These are phyloP conservation scores for Meliscaeva auricollis DNA, from an alignment of 2,888 invertebrate genomes.

Conservation along the genomic window DNA sequence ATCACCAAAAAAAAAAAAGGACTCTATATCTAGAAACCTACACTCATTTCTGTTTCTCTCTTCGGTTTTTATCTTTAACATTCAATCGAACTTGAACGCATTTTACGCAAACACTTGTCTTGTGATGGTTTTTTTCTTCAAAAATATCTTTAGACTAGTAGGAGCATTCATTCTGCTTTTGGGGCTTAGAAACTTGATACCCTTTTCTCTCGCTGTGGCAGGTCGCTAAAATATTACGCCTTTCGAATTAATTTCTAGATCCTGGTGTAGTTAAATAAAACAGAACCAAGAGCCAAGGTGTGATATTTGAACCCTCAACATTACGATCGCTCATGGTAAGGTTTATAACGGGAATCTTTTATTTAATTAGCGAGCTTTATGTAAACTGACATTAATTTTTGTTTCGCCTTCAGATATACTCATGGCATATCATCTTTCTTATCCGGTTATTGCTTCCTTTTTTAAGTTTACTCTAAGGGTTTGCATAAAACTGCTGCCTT, in stretches of 20 bases:
- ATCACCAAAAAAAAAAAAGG: slow-evolving; percentile 45
- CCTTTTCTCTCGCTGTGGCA: background rate
- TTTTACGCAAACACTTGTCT: slow-evolving; percentile 60
- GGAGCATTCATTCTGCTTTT: slow-evolving; percentile 48
- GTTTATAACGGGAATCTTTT: slow-evolving; percentile 68
- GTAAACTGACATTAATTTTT: slow-evolving; percentile 41
- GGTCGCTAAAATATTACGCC: slow-evolving; percentile 67
- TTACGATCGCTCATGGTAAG: slow-evolving; percentile 5
- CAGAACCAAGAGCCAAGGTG: slow-evolving; percentile 57
- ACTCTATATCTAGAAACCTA: slow-evolving; percentile 55
- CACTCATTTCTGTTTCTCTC: background rate
- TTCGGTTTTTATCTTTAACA: background rate
- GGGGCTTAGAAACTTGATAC: slow-evolving; percentile 67
- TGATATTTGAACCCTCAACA: slow-evolving; percentile 55
- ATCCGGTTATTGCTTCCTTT: slow-evolving; percentile 41
- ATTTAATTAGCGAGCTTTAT: slow-evolving; percentile 65
- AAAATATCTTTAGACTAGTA: slow-evolving; percentile 35
- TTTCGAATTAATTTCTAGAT: slow-evolving; percentile 62
- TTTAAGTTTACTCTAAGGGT: background rate
- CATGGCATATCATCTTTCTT: slow-evolving; percentile 53
- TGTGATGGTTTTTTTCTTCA: background rate
- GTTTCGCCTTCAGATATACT: slow-evolving; percentile 9
- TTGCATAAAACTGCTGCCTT: background rate
- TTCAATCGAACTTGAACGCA: slow-evolving; percentile 35
- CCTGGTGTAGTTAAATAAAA: too few species aligned